A percentile compares a stretch with the other conserved stretches of the same genome.
phyloP scores from a whole-genome alignment of 2,113 vertebrate species.

The Microcebus ravelobensis region DNA sequence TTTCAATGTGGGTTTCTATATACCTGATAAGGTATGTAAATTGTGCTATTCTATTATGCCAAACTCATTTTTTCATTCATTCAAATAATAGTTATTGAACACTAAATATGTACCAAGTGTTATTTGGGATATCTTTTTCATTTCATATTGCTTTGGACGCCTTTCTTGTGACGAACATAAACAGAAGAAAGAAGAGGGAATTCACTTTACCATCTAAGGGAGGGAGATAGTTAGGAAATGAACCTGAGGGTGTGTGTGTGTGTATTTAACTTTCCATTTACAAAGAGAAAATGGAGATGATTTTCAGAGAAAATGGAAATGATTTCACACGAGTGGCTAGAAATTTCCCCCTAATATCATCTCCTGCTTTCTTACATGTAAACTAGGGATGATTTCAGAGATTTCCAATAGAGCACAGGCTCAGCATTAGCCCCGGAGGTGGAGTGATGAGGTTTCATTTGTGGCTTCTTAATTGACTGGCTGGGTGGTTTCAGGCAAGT shows the following conservation, averaged over 20 bases:
- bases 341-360: background rate
- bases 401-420: background rate
- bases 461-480: background rate
- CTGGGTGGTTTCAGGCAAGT: background rate
- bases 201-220: background rate
- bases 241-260: background rate
- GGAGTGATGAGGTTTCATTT: background rate
- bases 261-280: background rate
- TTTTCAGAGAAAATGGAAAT: background rate
- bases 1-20: background rate
- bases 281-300: background rate
- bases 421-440: background rate
- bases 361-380: background rate
- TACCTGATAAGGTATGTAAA: background rate
- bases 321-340: background rate
- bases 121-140: constrained; percentile 29
- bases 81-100: constrained; percentile 27
- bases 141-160: constrained; percentile 3
- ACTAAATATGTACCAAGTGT: background rate
- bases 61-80: background rate
- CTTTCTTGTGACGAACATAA: background rate
- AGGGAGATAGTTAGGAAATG: background rate
- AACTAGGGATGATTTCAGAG: background rate
- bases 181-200: background rate
- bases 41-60: background rate